Base-by-base conservation (phyloP, 2,888 invertebrate genomes). In the Cepaea hortensis region DNA sequence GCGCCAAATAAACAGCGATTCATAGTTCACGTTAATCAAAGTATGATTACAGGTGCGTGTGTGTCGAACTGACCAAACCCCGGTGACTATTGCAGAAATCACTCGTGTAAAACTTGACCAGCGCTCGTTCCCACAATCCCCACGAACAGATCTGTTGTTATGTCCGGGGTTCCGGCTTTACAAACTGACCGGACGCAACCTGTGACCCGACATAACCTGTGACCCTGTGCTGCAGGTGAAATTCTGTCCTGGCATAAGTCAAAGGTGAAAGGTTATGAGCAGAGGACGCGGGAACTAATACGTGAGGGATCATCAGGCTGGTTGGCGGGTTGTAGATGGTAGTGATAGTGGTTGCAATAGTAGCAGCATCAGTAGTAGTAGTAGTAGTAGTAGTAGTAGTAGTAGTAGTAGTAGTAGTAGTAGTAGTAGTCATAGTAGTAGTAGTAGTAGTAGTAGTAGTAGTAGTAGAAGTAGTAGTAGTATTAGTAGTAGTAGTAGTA, bases 31-130 rank as follows among this genome's bases (percentile, higher is more conserved):
- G 35, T 35, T 35, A 35, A 35, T 35, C 35, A 35, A 35, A 35
- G 35, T 35, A 35, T 35, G 35, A 35, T 35, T 35, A 35, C 35
- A 35, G 35, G 35, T 35, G 35, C 35, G 35, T 35, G 35, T 35
- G 35, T 35, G 35, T 35, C 35, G 35, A 35, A 55, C 55, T 55
- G 55, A 11, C 6, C 55, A 55, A 55, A 9, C 55, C 11, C 55
- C 11, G 55, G 55, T 55, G 6, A 11, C 11, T 55, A 11, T 11
- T 55, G 11, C 55, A 55, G 55, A 55, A 55, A 55, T 55, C 46
- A 20, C 35, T 65, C 65, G 80, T 80, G 80, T 80, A 62, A 65
- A 50, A 9, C 46, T 65, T 46, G 65, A 35, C 18, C 80, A 65
- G 15, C 0, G 18, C 0, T 3, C 6, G 62, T 80, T 80, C 80